These are phyloP conservation scores for Gobio gobio DNA, from an alignment of 2,113 vertebrate genomes.

Conservation along the genomic window DNA sequence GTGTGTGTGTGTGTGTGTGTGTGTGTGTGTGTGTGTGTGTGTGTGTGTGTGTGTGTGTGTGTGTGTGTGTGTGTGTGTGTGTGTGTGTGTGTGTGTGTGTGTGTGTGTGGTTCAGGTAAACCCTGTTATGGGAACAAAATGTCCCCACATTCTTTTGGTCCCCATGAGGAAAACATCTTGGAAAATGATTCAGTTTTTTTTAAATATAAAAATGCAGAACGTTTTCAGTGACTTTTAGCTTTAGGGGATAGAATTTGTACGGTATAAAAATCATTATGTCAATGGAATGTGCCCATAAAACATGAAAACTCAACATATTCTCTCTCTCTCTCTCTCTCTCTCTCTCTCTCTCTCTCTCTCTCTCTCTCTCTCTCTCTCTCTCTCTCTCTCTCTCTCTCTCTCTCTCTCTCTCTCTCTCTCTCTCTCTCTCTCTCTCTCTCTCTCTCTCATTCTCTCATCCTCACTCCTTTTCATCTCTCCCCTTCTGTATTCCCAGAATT, in stretches of 20 bases:
- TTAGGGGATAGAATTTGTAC: no score
- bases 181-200: no score
- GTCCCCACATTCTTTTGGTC: no score
- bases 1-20: slow-evolving; percentile 10
- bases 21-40: not conserved
- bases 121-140: no score
- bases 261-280: no score
- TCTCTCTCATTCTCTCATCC: not conserved
- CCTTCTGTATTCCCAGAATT: slow-evolving; percentile 19
- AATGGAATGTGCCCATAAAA: no score
- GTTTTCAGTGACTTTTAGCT: no score
- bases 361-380: no score
- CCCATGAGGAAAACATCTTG: no score
- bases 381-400: not conserved
- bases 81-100: not conserved
- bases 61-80: slow-evolving; percentile 9
- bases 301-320: no score
- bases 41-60: not conserved
- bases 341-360: not conserved
- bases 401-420: not conserved
- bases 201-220: no score
- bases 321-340: not conserved
- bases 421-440: not conserved
- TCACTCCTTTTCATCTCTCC: slow-evolving; percentile 8
- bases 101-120: not conserved